Conservation (phyloP, 2,888 invertebrate species). For the Bellardia bayeri region DNA sequence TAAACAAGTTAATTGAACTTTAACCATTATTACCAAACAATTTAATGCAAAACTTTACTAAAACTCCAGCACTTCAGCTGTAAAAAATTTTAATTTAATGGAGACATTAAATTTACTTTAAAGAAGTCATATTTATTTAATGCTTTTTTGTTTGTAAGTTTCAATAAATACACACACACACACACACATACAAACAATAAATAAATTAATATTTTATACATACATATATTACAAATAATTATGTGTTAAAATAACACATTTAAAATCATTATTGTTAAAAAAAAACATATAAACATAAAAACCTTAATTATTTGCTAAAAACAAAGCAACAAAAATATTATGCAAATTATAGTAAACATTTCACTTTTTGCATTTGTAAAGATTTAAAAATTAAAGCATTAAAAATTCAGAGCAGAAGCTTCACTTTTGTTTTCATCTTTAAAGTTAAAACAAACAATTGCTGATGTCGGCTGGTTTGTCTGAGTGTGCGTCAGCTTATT, state of each 20-base stretch:
- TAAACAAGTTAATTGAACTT: slow-evolving; percentile 62
- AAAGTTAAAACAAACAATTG: slow-evolving; percentile 13
- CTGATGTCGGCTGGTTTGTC: background rate
- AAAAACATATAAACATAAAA: background rate
- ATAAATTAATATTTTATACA: too few species aligned
- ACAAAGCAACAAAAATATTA: slow-evolving; percentile 31
- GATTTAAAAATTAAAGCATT: slow-evolving; percentile 42
- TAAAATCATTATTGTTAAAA: background rate
- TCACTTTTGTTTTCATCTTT: slow-evolving; percentile 59
- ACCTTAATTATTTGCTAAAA: slow-evolving; percentile 31
- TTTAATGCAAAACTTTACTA: background rate
- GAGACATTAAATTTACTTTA: too few species aligned
- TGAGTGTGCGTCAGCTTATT: slow-evolving; percentile 1
- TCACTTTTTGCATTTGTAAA: slow-evolving; percentile 65
- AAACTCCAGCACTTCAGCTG: background rate
- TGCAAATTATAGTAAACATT: slow-evolving; percentile 62
- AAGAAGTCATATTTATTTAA: too few species aligned
- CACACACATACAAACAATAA: too few species aligned
- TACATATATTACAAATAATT: slow-evolving; percentile 1
- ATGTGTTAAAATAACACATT: slow-evolving; percentile 32
- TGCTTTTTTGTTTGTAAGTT: too few species aligned
- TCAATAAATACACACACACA: too few species aligned
- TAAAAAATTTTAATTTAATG: background rate
- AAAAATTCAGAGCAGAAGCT: slow-evolving; percentile 46
- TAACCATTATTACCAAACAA: slow-evolving; percentile 35